Conservation (phyloP, 2,113 vertebrate genomes). For the Brachirus orientalis region DNA sequence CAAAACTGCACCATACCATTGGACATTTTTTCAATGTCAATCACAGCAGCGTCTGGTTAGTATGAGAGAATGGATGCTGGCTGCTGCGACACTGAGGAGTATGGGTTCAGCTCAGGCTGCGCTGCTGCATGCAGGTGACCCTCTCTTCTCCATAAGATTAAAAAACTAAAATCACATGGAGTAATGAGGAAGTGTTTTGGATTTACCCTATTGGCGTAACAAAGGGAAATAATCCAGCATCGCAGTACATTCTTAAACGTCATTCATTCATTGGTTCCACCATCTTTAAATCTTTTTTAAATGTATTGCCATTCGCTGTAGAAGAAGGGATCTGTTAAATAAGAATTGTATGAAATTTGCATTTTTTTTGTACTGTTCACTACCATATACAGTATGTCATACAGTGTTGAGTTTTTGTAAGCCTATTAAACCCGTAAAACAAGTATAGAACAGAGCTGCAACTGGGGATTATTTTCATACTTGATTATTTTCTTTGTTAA, state of each 20-base stretch:
- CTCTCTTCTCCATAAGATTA: constrained; percentile 26
- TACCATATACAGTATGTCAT: too few relatives aligned
- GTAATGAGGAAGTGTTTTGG: constrained; percentile 48
- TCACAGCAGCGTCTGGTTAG: constrained; percentile 5
- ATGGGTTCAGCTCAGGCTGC: constrained; percentile 29
- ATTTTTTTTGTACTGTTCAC: too few relatives aligned
- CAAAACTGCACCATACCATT: constrained; percentile 22
- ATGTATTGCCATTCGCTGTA: neutral
- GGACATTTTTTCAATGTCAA: too few relatives aligned
- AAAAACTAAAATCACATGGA: constrained; percentile 51
- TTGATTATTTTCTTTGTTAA: too few relatives aligned
- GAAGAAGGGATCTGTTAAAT: too few relatives aligned
- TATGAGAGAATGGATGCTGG: neutral
- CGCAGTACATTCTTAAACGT: constrained; percentile 42
- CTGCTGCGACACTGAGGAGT: constrained; percentile 10
- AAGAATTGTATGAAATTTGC: too few relatives aligned
- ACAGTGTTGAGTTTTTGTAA: too few relatives aligned
- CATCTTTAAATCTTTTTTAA: too few relatives aligned
- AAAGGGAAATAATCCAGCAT: constrained; percentile 61
- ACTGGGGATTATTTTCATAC: too few relatives aligned
- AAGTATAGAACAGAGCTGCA: too few relatives aligned
- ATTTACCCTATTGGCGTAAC: constrained; percentile 44
- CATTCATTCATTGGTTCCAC: constrained; percentile 26
- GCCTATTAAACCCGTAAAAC: too few relatives aligned
- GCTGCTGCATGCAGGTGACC: constrained; percentile 47